Percentiles rank a stretch among this genome's conserved stretches.
Conservation (phyloP, 2,113 vertebrate genomes). For the Fregata magnificens region DNA sequence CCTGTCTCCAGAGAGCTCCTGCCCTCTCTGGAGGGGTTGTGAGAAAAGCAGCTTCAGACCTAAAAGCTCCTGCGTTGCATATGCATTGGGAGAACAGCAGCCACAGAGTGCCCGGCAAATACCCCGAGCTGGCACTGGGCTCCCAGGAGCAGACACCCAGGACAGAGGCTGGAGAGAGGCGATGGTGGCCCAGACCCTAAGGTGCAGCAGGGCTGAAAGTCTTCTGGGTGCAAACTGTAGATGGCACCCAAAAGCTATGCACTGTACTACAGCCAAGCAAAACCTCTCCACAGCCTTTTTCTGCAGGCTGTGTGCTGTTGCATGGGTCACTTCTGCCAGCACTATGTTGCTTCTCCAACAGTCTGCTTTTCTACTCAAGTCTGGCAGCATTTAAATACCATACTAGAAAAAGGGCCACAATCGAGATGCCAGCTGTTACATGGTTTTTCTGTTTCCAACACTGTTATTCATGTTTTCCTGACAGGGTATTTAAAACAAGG, state of each 20-base stretch:
- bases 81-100: neutral
- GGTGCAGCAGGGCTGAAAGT: neutral
- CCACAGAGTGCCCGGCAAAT: neutral
- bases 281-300: neutral
- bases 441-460: neutral
- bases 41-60: neutral
- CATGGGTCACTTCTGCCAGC: neutral
- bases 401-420: neutral
- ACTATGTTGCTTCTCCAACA: neutral
- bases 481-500: neutral
- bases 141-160: neutral
- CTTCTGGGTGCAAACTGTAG: neutral
- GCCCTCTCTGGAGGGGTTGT: neutral
- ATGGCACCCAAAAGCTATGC: neutral
- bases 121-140: neutral
- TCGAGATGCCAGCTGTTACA: neutral
- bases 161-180: neutral
- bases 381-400: neutral
- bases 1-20: neutral
- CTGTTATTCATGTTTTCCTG: neutral
- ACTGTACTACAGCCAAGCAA: neutral
- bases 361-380: neutral
- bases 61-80: neutral
- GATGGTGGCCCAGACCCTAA: neutral
- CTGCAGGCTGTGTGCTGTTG: fast-evolving